Evolutionary conservation across 2,888 invertebrate genomes (phyloP), one percentile per base, ranked within the genome.

Genomic region (Mimachlamys varia): DNA sequence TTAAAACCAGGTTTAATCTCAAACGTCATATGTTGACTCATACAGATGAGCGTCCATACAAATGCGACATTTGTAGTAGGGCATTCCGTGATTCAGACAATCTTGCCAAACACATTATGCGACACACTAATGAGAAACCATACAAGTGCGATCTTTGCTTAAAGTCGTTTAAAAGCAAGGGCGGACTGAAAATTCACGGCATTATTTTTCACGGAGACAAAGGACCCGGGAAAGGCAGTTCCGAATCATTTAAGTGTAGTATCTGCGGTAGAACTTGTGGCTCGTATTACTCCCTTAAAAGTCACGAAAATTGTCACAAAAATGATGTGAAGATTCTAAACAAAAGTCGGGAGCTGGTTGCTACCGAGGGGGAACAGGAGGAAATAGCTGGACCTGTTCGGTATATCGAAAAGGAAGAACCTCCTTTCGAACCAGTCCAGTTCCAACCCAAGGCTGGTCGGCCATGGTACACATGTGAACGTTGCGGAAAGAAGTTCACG

Each of bases 181-280:
- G 76, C 76, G 76, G 76, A 76, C 76, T 76, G 76, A 76, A 76
- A 76, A 76, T 76, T 33, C 76, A 76, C 76, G 76, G 76, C 33
- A 76, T 76, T 1, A 76, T 76, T 76, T 76, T 76, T 33, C 76
- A 76, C 22, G 76, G 76, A 76, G 76, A 76, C 12, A 76, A 76
- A 33, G 76, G 76, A 76, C 76, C 76, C 27, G 76, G 76, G 10
- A 76, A 76, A 76, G 33, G 76, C 33, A 76, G 7, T 76, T 27
- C 33, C 0, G 76, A 76, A 76, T 76, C 76, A 12, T 76, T 22
- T 15, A 33, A 76, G 10, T 76, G 76, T 15, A 76, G 76, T 22
- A 76, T 76, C 12, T 76, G 76, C 27, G 76, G 76, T 27, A 76
- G 76, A 76, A 76, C 76, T 2, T 76, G 76, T 76, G 76, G 76